A percentile compares a stretch with the other conserved stretches of the same genome.
Conservation (phyloP, 2,113 vertebrate species). For the Protomyctophum bolini region DNA sequence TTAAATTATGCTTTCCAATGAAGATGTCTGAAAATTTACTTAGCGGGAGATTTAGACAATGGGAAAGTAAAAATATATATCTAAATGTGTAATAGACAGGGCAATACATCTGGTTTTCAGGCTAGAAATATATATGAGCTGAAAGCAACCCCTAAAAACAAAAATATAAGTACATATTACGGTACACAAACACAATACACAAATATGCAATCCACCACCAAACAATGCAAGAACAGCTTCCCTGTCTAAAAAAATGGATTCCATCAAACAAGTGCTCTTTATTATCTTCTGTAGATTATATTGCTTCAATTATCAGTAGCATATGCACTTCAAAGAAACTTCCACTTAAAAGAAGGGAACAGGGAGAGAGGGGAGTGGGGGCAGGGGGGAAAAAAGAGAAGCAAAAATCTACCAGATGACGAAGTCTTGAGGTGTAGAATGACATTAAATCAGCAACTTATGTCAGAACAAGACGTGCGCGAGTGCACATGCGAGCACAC, state of each 20-base stretch:
- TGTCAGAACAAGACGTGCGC: constrained; percentile 63
- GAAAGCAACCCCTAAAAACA: too few species aligned
- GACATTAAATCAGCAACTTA: constrained; percentile 77
- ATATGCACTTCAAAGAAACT: constrained; percentile 70
- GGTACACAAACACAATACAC: neutral
- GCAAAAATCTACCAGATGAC: constrained; percentile 68
- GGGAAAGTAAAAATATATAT: too few species aligned
- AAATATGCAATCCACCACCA: constrained; percentile 34
- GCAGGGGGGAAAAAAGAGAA: constrained; percentile 7
- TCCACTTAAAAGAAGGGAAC: constrained; percentile 42
- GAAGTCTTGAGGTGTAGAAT: constrained; percentile 72
- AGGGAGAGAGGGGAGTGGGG: constrained; percentile 5
- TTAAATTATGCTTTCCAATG: too few species aligned
- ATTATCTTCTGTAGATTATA: constrained; percentile 66
- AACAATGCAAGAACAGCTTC: constrained; percentile 47
- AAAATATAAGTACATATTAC: neutral
- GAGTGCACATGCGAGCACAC: constrained; percentile 5
- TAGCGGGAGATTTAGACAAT: too few species aligned
- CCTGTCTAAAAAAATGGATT: constrained; percentile 50
- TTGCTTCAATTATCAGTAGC: constrained; percentile 70
- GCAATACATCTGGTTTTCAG: too few species aligned
- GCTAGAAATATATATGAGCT: too few species aligned
- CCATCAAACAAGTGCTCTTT: constrained; percentile 54
- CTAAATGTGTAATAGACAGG: too few species aligned
- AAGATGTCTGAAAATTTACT: neutral